phyloP scores from a whole-genome alignment of 2,797 vertebrate genomes.

The Gallinago solitaria region DNA sequence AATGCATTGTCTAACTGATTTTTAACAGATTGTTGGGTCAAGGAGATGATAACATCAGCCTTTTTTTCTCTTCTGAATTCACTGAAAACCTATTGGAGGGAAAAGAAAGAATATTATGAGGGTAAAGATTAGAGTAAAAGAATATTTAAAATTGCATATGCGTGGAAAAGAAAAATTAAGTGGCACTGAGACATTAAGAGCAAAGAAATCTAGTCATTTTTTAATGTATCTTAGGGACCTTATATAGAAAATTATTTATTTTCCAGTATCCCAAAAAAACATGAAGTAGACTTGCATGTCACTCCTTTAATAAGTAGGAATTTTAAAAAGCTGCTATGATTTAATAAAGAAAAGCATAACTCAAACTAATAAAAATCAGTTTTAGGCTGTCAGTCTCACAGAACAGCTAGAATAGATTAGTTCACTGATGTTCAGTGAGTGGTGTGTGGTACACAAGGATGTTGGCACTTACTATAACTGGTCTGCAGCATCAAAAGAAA shows the following conservation, averaged over 20 bases:
- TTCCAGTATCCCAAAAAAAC: not conserved
- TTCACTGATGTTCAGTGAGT: not conserved
- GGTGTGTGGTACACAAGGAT: not conserved
- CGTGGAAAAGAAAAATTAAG: not conserved
- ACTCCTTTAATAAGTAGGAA: not conserved
- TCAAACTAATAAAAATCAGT: not conserved
- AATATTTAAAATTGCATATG: not conserved
- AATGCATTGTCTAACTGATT: not conserved
- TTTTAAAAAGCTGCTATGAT: not conserved
- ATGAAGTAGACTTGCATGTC: not conserved
- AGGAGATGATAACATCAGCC: not conserved
- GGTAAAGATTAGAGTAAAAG: not conserved
- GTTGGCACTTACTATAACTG: not conserved
- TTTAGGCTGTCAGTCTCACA: not conserved
- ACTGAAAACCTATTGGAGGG: not conserved
- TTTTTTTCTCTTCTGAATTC: not conserved
- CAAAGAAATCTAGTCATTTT: not conserved
- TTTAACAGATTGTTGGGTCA: not conserved
- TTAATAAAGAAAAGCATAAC: not conserved
- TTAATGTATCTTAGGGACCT: not conserved
- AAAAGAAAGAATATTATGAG: not conserved
- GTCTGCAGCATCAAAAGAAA: not conserved
- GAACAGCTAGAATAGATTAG: not conserved
- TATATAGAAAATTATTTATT: not conserved
- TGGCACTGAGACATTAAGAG: not conserved